Conservation (phyloP, 2,888 invertebrate genomes). For the Drosophila engyochracea region DNA sequence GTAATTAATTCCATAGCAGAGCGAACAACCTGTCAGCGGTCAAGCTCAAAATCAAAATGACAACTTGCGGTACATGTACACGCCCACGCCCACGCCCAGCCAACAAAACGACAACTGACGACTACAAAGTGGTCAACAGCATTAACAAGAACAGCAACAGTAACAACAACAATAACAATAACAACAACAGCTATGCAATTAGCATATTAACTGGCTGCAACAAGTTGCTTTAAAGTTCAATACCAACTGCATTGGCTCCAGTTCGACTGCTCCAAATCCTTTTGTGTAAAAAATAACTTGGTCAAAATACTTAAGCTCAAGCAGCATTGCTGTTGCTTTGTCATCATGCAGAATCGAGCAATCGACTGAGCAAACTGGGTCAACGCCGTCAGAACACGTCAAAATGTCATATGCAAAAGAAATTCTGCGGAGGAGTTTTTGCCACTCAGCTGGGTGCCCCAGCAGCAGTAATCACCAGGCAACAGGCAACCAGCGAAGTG, state of each 20-base stretch:
- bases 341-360: constrained; percentile 35
- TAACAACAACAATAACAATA: not conserved
- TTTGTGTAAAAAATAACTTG: constrained; percentile 68
- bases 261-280: constrained; percentile 64
- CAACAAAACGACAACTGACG: constrained; percentile 13
- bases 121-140: constrained; percentile 61
- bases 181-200: constrained; percentile 53
- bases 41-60: constrained; percentile 68
- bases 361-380: constrained; percentile 58
- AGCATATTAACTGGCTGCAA: constrained; percentile 54
- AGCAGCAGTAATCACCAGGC: not conserved
- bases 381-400: constrained; percentile 67
- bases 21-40: constrained; percentile 66
- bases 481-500: constrained; percentile 41
- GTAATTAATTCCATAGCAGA: constrained; percentile 68
- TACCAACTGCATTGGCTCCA: constrained; percentile 35
- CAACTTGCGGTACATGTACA: constrained; percentile 54
- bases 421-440: constrained; percentile 53
- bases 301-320: constrained; percentile 63
- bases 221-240: constrained; percentile 63
- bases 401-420: constrained; percentile 33
- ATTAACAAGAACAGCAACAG: constrained; percentile 20
- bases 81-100: constrained; percentile 30
- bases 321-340: constrained; percentile 47
- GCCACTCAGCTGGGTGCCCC: constrained; percentile 41